Base-by-base conservation (phyloP, 2,888 invertebrate genomes). In the Siphonodentalium dalli region DNA sequence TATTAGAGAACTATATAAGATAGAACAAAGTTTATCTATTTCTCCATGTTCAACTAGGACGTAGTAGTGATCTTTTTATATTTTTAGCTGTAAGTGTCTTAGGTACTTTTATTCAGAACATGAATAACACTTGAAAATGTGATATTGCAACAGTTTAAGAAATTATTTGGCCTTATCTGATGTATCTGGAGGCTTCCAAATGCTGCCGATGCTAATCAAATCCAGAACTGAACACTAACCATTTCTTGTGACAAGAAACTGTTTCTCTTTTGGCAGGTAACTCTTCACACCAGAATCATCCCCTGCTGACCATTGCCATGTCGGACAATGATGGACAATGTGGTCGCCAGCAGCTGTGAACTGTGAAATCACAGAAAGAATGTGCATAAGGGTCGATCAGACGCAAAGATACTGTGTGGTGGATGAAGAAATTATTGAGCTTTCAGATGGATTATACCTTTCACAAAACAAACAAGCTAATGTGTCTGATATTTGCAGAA, bases 281-380 rank as follows among this genome's bases (percentile, higher is more conserved):
- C 90, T 83, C 75, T 94, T 92, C 24, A 88, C 84, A 83, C 91
- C 91, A n/a, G 89, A 85, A 66, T 93, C 91, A 80, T 98, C 97
- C 0, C 96, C 97, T 2, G 87, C 86, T 0, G 92, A 90, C 99
- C 99, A 99, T 77, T 95, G 93, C 99, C 99, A 99, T 0, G 99
- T 98, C 0, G 99, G 98, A 78, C 98, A 99, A 79, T 98, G 97
- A 83, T 99, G 97, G 0, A 98, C 97, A 50, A 99, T 84, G 83
- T 99, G 98, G 78, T 99, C 98, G 1, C 99, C 99, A 20, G 99
- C 98, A 3, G 91, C 93, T 3, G 99, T 93, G 86, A 98, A 99
- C 85, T 86, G 64, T 8, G 63, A 69, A 35, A 26, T 20, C 31
- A 37, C n/a, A 44, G 31, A n/a, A n/a, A n/a, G n/a, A n/a, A n/a